These are phyloP conservation scores for Penaeus vannamei DNA, from an alignment of 1,140 invertebrate genomes.

Conservation along the genomic window DNA sequence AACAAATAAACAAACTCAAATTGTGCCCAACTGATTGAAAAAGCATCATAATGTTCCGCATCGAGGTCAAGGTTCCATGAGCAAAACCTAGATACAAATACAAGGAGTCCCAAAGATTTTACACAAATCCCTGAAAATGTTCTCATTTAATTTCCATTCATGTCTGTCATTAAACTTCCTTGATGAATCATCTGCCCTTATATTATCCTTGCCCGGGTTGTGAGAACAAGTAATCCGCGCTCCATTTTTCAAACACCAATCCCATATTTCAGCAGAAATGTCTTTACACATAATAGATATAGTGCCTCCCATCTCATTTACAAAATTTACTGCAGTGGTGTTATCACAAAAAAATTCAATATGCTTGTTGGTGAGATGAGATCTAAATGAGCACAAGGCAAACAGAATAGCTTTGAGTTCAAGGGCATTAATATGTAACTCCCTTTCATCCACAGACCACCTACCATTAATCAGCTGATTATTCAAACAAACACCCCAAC, in stretches of 20 bases:
- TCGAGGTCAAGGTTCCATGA: neutral
- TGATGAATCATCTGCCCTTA: neutral
- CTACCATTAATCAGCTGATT: neutral
- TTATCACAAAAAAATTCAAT: conserved; percentile 9
- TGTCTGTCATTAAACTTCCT: neutral
- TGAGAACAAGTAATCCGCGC: neutral
- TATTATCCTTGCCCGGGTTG: too few relatives aligned
- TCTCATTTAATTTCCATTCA: too few relatives aligned
- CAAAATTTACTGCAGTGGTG: too few relatives aligned
- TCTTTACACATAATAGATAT: too few relatives aligned
- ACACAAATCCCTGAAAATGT: neutral
- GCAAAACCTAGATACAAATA: neutral
- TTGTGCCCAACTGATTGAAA: neutral
- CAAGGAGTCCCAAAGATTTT: neutral
- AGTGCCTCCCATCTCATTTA: conserved; percentile 29
- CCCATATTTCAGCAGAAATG: neutral
- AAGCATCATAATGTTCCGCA: neutral
- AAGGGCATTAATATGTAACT: too few relatives aligned
- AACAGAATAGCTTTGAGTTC: conserved; percentile 13
- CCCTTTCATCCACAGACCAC: neutral
- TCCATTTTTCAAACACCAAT: neutral
- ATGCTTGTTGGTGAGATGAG: neutral
- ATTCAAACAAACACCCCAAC: neutral
- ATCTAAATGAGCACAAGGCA: neutral
- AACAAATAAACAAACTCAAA: neutral